Evolutionary conservation across 1,140 invertebrate species (phyloP).

Genomic region (Diorhabda elongata): DNA sequence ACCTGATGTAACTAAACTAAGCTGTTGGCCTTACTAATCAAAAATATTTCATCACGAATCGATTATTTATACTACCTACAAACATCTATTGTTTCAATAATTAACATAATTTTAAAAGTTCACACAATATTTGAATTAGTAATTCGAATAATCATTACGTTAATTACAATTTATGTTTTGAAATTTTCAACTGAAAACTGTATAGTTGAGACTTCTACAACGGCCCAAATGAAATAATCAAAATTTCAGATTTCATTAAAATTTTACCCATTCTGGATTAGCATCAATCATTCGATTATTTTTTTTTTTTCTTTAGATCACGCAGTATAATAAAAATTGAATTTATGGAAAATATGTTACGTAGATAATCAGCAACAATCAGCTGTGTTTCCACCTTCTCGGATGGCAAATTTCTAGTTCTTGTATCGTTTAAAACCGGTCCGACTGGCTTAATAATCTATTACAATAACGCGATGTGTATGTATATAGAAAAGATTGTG

Average conservation of each 20-base stretch:
- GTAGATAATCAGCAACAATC: background rate
- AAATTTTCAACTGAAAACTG: too few species aligned
- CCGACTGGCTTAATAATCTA: background rate
- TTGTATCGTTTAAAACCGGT: slow-evolving; percentile 2
- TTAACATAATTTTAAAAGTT: background rate
- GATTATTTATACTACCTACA: background rate
- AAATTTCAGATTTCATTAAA: too few species aligned
- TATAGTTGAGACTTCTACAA: too few species aligned
- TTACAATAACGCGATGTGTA: background rate
- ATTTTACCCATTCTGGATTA: too few species aligned
- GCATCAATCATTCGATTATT: too few species aligned
- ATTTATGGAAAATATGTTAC: too few species aligned
- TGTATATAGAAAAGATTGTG: background rate
- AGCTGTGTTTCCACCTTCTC: background rate
- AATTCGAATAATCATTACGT: too few species aligned
- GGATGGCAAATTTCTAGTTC: background rate
- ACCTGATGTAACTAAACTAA: background rate
- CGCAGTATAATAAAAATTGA: too few species aligned
- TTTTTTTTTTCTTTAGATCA: too few species aligned
- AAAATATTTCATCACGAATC: background rate
- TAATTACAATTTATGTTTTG: too few species aligned
- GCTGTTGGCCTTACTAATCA: background rate
- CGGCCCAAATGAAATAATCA: too few species aligned
- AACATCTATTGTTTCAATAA: background rate
- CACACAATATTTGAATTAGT: too few species aligned